phyloP scores from a whole-genome alignment of 1,140 invertebrate species.

The Monomorium pharaonis region DNA sequence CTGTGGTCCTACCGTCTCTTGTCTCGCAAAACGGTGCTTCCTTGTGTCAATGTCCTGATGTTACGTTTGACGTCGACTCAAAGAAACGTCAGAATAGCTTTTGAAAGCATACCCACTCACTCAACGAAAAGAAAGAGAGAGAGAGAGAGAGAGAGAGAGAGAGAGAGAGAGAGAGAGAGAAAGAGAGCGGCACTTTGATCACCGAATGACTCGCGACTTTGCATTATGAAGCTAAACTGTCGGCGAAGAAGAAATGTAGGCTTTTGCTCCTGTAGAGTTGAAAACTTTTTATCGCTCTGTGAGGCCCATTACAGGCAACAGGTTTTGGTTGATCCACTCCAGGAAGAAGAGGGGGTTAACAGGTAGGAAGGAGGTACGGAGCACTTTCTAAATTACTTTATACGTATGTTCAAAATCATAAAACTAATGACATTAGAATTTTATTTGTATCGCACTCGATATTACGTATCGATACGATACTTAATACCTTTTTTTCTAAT shows the following conservation, averaged over 20 bases:
- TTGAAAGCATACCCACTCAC: slow-evolving; percentile 59
- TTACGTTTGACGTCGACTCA: slow-evolving; percentile 62
- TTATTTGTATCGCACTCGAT: background rate
- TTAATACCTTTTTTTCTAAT: background rate
- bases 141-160: slow-evolving; percentile 67
- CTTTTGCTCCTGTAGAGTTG: slow-evolving; percentile 75
- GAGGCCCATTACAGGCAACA: slow-evolving; percentile 80
- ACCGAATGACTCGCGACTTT: slow-evolving; percentile 80
- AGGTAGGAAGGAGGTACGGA: slow-evolving; percentile 13
- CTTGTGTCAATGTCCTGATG: slow-evolving; percentile 71
- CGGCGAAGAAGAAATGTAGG: slow-evolving; percentile 78
- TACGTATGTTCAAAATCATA: background rate
- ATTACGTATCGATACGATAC: background rate
- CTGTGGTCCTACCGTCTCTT: slow-evolving; percentile 46
- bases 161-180: slow-evolving; percentile 59
- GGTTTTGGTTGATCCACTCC: slow-evolving; percentile 68
- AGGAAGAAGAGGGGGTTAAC: slow-evolving; percentile 16
- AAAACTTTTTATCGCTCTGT: slow-evolving; percentile 79
- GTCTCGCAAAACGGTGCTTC: slow-evolving; percentile 60
- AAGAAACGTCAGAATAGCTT: slow-evolving; percentile 67
- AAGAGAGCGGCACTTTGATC: slow-evolving; percentile 81
- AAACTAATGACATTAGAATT: background rate
- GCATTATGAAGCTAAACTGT: slow-evolving; percentile 81
- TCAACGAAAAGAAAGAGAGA: slow-evolving; percentile 56
- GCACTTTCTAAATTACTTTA: slow-evolving; percentile 35